Conservation (phyloP, 2,888 invertebrate genomes). For the Proisotoma minuta region DNA sequence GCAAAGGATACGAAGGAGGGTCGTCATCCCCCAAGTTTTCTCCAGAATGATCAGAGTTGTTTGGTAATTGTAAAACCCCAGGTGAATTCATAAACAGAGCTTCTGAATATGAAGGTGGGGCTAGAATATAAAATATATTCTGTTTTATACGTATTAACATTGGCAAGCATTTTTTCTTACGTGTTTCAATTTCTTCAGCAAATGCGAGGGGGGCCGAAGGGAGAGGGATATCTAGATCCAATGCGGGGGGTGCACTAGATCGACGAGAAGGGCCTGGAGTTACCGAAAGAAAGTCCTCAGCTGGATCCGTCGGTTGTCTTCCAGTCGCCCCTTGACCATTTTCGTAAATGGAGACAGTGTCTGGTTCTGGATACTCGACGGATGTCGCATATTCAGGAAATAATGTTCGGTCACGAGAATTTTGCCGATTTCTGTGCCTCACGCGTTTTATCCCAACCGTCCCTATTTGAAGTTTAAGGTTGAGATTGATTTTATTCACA, state of each 20-base stretch:
- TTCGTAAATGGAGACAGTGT: neutral
- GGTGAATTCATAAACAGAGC: neutral
- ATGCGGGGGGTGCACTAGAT: conserved; percentile 6
- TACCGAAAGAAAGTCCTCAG: neutral
- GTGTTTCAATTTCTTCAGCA: too few species aligned
- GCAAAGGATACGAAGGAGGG: conserved; percentile 5
- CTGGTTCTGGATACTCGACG: neutral
- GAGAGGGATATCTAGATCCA: too few species aligned
- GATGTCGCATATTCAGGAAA: neutral
- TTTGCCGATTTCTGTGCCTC: neutral
- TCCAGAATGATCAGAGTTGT: neutral
- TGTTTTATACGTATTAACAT: neutral
- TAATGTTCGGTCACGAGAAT: neutral
- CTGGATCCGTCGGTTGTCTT: neutral
- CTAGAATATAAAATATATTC: neutral
- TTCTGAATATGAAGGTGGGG: conserved; percentile 4
- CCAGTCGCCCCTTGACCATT: neutral
- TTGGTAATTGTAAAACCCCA: neutral
- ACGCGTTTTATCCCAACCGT: neutral
- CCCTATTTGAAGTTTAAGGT: conserved; percentile 6
- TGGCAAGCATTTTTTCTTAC: neutral
- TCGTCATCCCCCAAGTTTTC: neutral
- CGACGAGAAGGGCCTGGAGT: neutral
- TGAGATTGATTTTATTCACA: neutral
- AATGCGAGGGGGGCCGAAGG: too few species aligned